These are phyloP conservation scores for Drosophila recens DNA, from an alignment of 2,888 invertebrate genomes.

Conservation along the genomic window DNA sequence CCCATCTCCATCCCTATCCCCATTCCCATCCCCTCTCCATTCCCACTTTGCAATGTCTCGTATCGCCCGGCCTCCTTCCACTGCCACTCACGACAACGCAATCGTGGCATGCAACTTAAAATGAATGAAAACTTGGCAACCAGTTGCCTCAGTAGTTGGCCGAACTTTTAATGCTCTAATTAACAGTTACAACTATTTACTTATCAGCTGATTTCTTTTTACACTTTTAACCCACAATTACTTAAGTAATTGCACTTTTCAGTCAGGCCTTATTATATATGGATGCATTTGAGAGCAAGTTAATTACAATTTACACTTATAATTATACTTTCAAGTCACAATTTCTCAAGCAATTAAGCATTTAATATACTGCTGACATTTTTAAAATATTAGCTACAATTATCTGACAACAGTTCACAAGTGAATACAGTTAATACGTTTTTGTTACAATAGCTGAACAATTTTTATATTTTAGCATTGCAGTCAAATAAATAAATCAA, in stretches of 20 bases:
- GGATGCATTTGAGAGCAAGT: neutral
- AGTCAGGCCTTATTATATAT: neutral
- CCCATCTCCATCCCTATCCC: neutral
- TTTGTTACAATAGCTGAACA: too few relatives aligned
- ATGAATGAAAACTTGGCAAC: conserved; percentile 48
- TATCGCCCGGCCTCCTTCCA: neutral
- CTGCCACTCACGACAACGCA: conserved; percentile 39
- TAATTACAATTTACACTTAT: neutral
- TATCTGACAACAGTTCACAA: too few relatives aligned
- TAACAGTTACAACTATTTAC: conserved; percentile 11
- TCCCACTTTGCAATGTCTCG: neutral
- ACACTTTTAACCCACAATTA: neutral
- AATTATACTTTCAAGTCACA: neutral
- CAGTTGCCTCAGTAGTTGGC: neutral
- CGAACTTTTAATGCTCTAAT: conserved; percentile 41
- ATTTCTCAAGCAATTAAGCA: neutral
- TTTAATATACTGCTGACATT: neutral
- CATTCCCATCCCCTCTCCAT: neutral
- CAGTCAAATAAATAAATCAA: too few relatives aligned
- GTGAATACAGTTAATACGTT: neutral
- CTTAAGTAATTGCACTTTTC: neutral
- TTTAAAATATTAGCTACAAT: too few relatives aligned
- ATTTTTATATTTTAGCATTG: too few relatives aligned
- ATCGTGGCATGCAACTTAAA: conserved; percentile 70
- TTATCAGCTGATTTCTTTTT: neutral